These are phyloP conservation scores for Heloderma charlesbogerti DNA, from an alignment of 2,113 vertebrate genomes.

Conservation along the genomic window DNA sequence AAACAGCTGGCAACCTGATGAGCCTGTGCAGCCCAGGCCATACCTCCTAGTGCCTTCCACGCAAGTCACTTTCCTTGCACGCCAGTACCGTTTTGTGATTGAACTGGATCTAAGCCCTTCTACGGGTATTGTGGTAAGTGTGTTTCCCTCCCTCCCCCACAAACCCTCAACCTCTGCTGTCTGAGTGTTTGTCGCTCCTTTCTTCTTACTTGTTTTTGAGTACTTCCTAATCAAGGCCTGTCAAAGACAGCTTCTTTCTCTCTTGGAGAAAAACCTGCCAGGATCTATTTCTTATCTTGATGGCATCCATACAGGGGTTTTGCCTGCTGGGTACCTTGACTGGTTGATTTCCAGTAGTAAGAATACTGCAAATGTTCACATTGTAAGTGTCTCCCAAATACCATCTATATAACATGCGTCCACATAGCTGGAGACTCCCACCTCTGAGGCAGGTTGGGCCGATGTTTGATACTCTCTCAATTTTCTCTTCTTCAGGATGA, in stretches of 20 bases:
- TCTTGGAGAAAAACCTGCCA: not conserved
- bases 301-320: not conserved
- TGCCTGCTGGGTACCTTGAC: not conserved
- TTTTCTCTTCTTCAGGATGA: slow-evolving; percentile 86
- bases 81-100: slow-evolving; percentile 95
- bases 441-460: not conserved
- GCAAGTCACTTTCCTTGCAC: slow-evolving; percentile 92
- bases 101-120: slow-evolving; percentile 97
- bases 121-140: slow-evolving; percentile 94
- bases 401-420: not conserved
- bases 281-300: not conserved
- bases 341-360: not conserved
- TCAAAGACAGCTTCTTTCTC: not conserved
- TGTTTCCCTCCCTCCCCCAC: not conserved
- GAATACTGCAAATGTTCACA: not conserved
- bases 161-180: not conserved
- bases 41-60: slow-evolving; percentile 92
- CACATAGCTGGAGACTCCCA: fast-evolving
- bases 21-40: slow-evolving; percentile 76
- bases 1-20: slow-evolving; percentile 91
- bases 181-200: not conserved
- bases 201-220: not conserved
- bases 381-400: not conserved
- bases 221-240: not conserved
- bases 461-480: slow-evolving; percentile 5